Conservation (phyloP, 2,797 vertebrate genomes). For the Loriculus beryllinus region DNA sequence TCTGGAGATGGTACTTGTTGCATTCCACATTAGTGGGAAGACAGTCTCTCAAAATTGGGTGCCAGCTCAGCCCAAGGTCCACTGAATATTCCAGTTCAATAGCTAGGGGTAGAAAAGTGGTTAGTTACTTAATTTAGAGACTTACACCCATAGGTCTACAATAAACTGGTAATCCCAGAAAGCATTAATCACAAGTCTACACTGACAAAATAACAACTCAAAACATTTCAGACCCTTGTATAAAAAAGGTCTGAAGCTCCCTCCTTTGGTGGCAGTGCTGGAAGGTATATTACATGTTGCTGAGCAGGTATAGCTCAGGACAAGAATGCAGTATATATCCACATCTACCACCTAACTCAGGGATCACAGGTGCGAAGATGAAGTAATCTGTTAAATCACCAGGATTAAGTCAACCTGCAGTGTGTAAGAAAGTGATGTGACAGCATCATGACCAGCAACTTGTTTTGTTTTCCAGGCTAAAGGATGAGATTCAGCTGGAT, state of each 20-base stretch:
- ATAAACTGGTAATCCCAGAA: background rate
- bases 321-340: background rate
- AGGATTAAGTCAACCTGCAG: background rate
- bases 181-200: background rate
- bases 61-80: slow-evolving; percentile 92
- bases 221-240: background rate
- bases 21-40: slow-evolving; percentile 94
- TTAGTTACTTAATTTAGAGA: background rate
- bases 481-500: background rate
- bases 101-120: slow-evolving; percentile 73
- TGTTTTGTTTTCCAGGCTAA: background rate
- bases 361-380: background rate
- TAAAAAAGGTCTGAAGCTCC: background rate
- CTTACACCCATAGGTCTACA: background rate
- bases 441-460: background rate
- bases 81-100: slow-evolving; percentile 95
- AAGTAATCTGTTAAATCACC: background rate
- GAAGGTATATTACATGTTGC: background rate
- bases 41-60: slow-evolving; percentile 90
- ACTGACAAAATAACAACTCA: background rate
- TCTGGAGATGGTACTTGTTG: slow-evolving; percentile 89
- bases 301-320: background rate
- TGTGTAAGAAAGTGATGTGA: background rate
- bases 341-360: background rate
- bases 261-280: background rate